Conservation (phyloP, 1,140 invertebrate genomes). For the Cylas formicarius region DNA sequence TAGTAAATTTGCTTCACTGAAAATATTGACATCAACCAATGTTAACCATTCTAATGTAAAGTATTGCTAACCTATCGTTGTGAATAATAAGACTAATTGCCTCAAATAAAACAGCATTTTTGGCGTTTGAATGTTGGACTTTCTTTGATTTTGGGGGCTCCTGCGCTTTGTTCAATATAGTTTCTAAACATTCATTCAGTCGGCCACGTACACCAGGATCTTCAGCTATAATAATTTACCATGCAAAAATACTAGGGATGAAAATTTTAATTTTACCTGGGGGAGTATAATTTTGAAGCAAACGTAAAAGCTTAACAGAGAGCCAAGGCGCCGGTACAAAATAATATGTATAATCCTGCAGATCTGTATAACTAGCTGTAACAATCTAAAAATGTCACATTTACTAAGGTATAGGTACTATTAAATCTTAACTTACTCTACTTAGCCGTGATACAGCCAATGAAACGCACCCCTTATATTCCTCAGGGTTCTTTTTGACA, state of each 20-base stretch:
- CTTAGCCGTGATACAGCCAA: constrained; percentile 94
- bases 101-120: constrained; percentile 99
- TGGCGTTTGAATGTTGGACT: constrained; percentile 99
- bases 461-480: constrained; percentile 98
- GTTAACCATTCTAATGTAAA: not conserved
- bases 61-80: constrained; percentile 72
- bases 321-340: constrained; percentile 99
- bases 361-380: constrained; percentile 94
- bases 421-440: constrained; percentile 55
- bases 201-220: constrained; percentile 91
- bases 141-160: constrained; percentile 99
- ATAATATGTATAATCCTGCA: constrained; percentile 99
- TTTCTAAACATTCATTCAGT: constrained; percentile 97
- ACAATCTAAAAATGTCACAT: constrained; percentile 66
- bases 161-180: constrained; percentile 99
- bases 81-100: constrained; percentile 99
- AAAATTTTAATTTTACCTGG: constrained; percentile 56
- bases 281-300: constrained; percentile 97
- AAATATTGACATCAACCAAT: constrained; percentile 24
- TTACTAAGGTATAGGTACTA: constrained; percentile 5
- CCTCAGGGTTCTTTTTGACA: constrained; percentile 97
- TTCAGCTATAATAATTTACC: constrained; percentile 52
- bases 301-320: constrained; percentile 91
- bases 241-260: constrained; percentile 10
- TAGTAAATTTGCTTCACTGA: constrained; percentile 89